Percentiles rank a stretch among this genome's conserved stretches.
Evolutionary conservation across 1,140 invertebrate genomes (phyloP).

Genomic region (Dendrolimus kikuchii): DNA sequence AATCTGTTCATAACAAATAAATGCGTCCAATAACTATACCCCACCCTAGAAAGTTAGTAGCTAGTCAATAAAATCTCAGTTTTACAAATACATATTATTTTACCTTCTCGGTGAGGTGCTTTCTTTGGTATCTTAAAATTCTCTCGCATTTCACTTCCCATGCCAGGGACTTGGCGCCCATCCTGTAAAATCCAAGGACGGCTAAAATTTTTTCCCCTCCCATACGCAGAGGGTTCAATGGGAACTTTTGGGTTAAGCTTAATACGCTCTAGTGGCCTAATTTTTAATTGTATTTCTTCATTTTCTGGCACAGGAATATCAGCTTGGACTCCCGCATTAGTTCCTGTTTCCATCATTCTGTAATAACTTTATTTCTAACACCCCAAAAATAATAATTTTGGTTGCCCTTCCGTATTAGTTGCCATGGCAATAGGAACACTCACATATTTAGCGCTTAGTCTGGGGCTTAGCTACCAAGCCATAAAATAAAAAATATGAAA

Average conservation of each 20-base stretch:
- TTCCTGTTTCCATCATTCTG: constrained; percentile 8
- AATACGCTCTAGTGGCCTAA: constrained; percentile 50
- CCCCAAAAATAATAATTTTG: too few species aligned
- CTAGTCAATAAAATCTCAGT: too few species aligned
- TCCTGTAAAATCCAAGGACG: constrained; percentile 60
- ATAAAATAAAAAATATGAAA: neutral
- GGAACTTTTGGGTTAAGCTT: constrained; percentile 53
- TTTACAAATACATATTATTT: neutral
- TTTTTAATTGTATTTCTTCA: constrained; percentile 44
- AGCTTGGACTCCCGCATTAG: constrained; percentile 42
- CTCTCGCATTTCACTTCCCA: constrained; percentile 56
- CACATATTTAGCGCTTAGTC: too few species aligned
- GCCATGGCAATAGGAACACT: too few species aligned
- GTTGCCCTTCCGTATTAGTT: too few species aligned
- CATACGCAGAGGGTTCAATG: constrained; percentile 53
- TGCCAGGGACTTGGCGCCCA: constrained; percentile 35
- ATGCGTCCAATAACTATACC: too few species aligned
- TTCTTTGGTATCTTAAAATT: constrained; percentile 44
- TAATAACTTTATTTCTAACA: neutral
- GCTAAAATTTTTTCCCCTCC: constrained; percentile 55
- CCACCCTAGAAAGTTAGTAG: too few species aligned
- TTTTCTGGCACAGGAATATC: constrained; percentile 41
- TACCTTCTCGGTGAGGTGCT: constrained; percentile 35
- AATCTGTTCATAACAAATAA: too few species aligned
- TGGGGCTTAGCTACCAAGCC: too few species aligned